Base-by-base conservation (phyloP, 2,888 invertebrate species). In the Lasius fuliginosus region DNA sequence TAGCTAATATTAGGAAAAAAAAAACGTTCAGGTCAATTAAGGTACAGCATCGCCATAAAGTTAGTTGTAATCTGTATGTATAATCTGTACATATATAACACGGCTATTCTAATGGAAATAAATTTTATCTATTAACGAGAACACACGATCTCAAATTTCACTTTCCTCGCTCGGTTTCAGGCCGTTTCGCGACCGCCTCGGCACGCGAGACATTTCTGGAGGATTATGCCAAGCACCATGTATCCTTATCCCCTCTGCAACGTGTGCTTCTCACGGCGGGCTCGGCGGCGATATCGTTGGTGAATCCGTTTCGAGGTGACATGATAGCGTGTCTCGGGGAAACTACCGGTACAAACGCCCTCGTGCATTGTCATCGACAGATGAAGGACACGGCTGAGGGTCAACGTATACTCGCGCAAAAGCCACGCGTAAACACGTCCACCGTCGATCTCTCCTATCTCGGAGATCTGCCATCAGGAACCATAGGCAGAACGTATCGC, bases 301-400 rank as follows among this genome's bases (percentile, higher is more conserved):
- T 97, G 12, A 97, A 99, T 95, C 99, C 99, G 9, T 95, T 96
- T 83, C 96, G 98, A 86, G 97, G 97, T 27, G 99, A 99, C 94
- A 98, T 99, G 98, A 98, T 99, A 90, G 99, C 99, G 33, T 98
- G 98, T 88, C 96, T 99, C 90, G 99, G 99, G 0, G 99, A 99
- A 95, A 98, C 98, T 0, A 98, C 99, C 12, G 99, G 97, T 65
- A 91, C 93, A 58, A 94, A 94, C 67, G 98, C 99, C 3, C 95
- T 99, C 6, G 95, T 95, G 86, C 96, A 96, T 91, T 98, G 99
- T 95, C 95, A 96, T 76, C 94, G 95, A 62, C 96, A 96, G 94
- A 99, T 99, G 99, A 95, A 96, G 87, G 95, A 96, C 67, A 97
- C 97, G 81, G 94, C 96, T 2, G 98, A 98, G 95, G 99, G 99